Evolutionary conservation across 2,113 vertebrate genomes (phyloP), one percentile per base, ranked within the genome.

Genomic region (Nyctereutes procyonoides): DNA sequence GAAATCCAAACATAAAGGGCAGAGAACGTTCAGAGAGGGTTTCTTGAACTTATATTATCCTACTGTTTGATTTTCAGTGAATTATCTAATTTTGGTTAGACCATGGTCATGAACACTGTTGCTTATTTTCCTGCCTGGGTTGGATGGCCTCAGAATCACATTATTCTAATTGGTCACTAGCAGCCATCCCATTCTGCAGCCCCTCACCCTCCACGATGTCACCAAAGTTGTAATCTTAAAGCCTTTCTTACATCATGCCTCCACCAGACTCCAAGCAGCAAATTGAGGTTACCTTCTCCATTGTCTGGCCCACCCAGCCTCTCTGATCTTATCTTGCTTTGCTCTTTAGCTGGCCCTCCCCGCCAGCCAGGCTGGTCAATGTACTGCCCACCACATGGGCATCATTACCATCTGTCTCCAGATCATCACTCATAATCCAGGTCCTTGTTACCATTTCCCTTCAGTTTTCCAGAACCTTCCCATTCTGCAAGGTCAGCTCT

Each of bases 21-120:
- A 58, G 9, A 80, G 74, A 32, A 87, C 76, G 69, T 90, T 96
- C 90, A 67, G 74, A 87, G 60, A 92, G 8, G 20, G 24, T 17
- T 96, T 92, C 95, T 62, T 76, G 56, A 51, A 77, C 92, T 83
- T 62, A 92, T 87, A 96, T 74, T 13, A 90, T 67, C 12, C 16
- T 35, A 38, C 74, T n/a, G 65, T 82, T 58, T 88, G 56, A 43
- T 19, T 62, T 73, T 74, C 62, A 48, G 77, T 8, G 9, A 80
- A 12, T 94, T 76, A 87, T 84, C 43, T 95, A 17, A 63, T 87
- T 95, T 92, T 53, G 62, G 88, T 60, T 20, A 62, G 43, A 65
- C 73, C n/a, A 11, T 0, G 5, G n/a, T 83, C 58, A 3, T 32
- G 32, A 87, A 32, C 51, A 43, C 19, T 5, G 56, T 62, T 15